A percentile compares a stretch with the other conserved stretches of the same genome.
phyloP scores from a whole-genome alignment of 2,113 vertebrate species.

The Neodontobutis hainanensis region DNA sequence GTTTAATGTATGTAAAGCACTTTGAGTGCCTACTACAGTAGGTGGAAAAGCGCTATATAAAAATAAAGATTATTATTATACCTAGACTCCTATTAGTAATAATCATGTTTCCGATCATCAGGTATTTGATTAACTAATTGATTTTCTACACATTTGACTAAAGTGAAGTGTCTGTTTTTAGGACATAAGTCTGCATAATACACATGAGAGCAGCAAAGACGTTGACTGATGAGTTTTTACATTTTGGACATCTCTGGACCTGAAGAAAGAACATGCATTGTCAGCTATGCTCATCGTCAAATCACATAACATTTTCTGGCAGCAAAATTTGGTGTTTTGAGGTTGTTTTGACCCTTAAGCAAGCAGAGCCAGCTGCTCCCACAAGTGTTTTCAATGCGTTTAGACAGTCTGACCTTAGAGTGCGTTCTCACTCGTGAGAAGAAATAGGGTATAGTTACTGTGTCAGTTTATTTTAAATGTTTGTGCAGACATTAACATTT shows the following conservation, averaged over 20 bases:
- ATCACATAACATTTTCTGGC: constrained; percentile 14
- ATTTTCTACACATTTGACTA: too few species aligned
- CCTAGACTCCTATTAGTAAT: too few species aligned
- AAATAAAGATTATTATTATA: too few species aligned
- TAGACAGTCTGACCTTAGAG: constrained; percentile 10
- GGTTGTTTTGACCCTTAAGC: constrained; percentile 21
- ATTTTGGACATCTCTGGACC: constrained; percentile 26
- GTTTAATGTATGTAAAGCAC: too few species aligned
- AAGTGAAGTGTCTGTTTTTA: too few species aligned
- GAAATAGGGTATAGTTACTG: neutral
- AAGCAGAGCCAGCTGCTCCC: constrained; percentile 37
- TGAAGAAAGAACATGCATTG: constrained; percentile 17
- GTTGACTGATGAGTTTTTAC: neutral
- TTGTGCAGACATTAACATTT: neutral
- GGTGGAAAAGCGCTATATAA: too few species aligned
- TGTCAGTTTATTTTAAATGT: neutral
- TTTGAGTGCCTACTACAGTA: too few species aligned
- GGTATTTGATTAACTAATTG: too few species aligned
- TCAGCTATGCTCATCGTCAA: constrained; percentile 38
- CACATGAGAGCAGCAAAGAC: neutral
- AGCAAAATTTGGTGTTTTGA: constrained; percentile 16
- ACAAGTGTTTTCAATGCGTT: constrained; percentile 3
- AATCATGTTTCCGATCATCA: too few species aligned
- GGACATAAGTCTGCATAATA: too few species aligned
- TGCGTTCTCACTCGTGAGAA: neutral